Conservation (phyloP, 2,888 invertebrate species). For the Megalurothrips usitatus region DNA sequence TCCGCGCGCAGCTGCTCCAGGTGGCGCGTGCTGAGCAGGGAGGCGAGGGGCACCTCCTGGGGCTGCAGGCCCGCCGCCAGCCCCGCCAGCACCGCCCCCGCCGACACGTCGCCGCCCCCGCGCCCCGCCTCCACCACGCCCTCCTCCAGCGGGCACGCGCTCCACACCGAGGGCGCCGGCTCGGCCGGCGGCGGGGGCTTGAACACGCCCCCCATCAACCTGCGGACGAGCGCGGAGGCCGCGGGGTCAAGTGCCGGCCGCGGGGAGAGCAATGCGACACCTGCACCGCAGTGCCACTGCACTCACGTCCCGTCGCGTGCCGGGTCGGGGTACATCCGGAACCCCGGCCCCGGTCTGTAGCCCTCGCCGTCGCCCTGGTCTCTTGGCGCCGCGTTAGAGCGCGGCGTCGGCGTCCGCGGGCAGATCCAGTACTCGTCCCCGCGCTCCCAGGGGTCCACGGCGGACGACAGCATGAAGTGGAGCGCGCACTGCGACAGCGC, state of each 20-base stretch:
- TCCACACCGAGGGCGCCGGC: not conserved
- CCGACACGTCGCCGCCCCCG: constrained; percentile 17
- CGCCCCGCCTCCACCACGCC: constrained; percentile 40
- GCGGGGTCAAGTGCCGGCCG: not conserved
- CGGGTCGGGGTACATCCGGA: constrained; percentile 2
- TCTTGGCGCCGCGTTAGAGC: not conserved
- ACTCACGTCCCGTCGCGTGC: not conserved
- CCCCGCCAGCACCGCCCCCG: constrained; percentile 7
- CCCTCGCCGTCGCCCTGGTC: not conserved
- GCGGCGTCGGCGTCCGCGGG: constrained; percentile 40
- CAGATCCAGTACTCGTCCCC: constrained; percentile 57
- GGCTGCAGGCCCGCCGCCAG: constrained; percentile 31
- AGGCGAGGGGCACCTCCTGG: constrained; percentile 9
- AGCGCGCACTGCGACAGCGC: constrained; percentile 45
- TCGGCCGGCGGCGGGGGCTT: not conserved
- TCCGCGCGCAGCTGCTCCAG: not conserved
- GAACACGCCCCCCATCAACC: not conserved
- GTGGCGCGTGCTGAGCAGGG: not conserved
- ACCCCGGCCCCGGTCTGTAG: not conserved
- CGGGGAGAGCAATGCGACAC: not conserved
- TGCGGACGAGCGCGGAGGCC: not conserved
- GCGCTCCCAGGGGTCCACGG: constrained; percentile 55
- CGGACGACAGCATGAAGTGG: constrained; percentile 57
- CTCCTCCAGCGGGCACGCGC: constrained; percentile 38
- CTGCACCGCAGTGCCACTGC: not conserved